phyloP scores from a whole-genome alignment of 2,797 vertebrate genomes.

The Lepilemur ruficaudatus region DNA sequence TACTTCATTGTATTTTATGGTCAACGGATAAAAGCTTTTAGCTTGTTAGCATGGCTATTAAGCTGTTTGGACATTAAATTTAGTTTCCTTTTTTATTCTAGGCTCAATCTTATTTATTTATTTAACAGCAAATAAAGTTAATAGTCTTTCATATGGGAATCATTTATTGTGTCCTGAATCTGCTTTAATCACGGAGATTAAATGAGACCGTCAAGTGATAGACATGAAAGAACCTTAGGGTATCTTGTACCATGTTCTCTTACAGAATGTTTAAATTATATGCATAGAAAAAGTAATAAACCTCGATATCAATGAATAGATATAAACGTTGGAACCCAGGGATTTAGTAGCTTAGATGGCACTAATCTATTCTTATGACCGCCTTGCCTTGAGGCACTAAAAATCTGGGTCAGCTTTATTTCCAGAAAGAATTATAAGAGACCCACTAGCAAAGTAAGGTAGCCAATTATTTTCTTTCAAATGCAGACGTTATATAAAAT shows the following conservation, averaged over 20 bases:
- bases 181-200: slow-evolving; percentile 67
- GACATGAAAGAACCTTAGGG: not conserved
- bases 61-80: slow-evolving; percentile 38
- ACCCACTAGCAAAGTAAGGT: not conserved
- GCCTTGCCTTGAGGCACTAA: not conserved
- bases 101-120: slow-evolving; percentile 61
- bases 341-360: not conserved
- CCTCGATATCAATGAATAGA: slow-evolving; percentile 38
- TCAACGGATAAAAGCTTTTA: not conserved
- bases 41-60: not conserved
- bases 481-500: not conserved
- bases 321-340: not conserved
- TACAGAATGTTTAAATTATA: slow-evolving; percentile 50
- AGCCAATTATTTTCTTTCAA: not conserved
- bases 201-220: not conserved
- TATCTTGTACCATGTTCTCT: slow-evolving; percentile 37
- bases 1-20: slow-evolving; percentile 6
- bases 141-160: slow-evolving; percentile 56
- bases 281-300: slow-evolving; percentile 16
- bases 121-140: slow-evolving; percentile 66
- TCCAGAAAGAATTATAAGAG: not conserved
- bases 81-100: slow-evolving; percentile 53
- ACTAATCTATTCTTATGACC: not conserved
- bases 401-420: not conserved
- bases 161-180: slow-evolving; percentile 51